These are phyloP conservation scores for Papilio protenor DNA, from an alignment of 2,888 invertebrate genomes.

Conservation along the genomic window DNA sequence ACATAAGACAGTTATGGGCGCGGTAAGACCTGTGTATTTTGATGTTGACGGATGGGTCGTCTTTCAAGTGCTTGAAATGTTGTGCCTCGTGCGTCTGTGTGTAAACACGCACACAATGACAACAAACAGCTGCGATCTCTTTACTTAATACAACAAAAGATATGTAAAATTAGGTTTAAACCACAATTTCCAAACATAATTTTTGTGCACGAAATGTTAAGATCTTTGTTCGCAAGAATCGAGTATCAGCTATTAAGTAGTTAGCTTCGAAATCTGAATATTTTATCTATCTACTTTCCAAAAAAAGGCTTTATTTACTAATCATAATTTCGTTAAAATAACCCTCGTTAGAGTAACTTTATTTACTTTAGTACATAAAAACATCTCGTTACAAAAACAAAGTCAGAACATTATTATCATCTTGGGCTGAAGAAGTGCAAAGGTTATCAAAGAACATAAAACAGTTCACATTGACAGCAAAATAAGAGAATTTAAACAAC, in stretches of 20 bases:
- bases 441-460: conserved; percentile 32
- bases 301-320: not conserved
- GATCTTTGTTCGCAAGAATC: not conserved
- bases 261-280: not conserved
- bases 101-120: conserved; percentile 17
- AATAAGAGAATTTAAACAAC: not conserved
- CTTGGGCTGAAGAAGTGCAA: conserved; percentile 13
- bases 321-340: too few relatives aligned
- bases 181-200: not conserved
- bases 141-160: conserved; percentile 11
- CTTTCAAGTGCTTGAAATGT: conserved; percentile 21
- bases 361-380: conserved; percentile 5
- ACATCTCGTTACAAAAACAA: conserved; percentile 9
- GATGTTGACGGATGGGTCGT: conserved; percentile 9
- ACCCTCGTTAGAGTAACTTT: not conserved
- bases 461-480: conserved; percentile 1
- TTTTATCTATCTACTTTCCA: not conserved
- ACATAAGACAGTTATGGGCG: conserved; percentile 14
- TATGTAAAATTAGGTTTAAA: not conserved
- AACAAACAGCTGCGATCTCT: conserved; percentile 30
- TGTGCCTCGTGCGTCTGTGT: not conserved
- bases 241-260: not conserved
- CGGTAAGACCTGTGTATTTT: conserved; percentile 4
- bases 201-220: not conserved
- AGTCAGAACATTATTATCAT: conserved; percentile 14